phyloP scores from a whole-genome alignment of 2,113 vertebrate genomes.

The Zapus hudsonius region DNA sequence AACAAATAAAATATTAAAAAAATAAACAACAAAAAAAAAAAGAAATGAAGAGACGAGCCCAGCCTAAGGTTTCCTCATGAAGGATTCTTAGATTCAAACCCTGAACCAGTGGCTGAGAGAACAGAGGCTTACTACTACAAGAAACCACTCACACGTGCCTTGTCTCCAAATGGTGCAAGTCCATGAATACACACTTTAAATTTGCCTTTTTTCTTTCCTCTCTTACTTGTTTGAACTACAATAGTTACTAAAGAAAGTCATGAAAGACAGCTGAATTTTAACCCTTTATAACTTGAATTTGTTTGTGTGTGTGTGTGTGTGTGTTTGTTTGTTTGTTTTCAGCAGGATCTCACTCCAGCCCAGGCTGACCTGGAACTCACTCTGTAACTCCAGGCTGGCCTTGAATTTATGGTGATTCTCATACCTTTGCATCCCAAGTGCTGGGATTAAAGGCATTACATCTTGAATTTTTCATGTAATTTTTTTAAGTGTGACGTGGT shows the following conservation, averaged over 20 bases:
- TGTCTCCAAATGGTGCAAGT: neutral
- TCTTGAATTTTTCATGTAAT: neutral
- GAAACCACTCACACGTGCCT: neutral
- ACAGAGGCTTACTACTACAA: neutral
- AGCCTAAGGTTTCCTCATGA: neutral
- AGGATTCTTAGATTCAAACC: neutral
- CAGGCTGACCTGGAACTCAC: no score
- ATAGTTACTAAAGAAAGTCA: constrained; percentile 21
- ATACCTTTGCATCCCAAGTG: no score
- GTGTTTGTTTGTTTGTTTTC: no score
- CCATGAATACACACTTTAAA: neutral
- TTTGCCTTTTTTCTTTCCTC: neutral
- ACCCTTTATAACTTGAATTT: neutral
- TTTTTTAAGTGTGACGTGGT: constrained; percentile 34
- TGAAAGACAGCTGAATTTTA: constrained; percentile 1
- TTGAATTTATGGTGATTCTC: no score
- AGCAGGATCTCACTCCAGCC: no score
- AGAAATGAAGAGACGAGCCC: neutral
- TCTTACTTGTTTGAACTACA: constrained; percentile 8
- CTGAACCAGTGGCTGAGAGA: neutral
- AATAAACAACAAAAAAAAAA: no score
- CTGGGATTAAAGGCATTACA: no score
- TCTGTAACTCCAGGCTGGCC: no score
- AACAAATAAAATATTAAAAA: no score
- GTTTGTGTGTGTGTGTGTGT: no score